Base-by-base conservation (phyloP, 2,888 invertebrate species). In the Plebejus anna region DNA sequence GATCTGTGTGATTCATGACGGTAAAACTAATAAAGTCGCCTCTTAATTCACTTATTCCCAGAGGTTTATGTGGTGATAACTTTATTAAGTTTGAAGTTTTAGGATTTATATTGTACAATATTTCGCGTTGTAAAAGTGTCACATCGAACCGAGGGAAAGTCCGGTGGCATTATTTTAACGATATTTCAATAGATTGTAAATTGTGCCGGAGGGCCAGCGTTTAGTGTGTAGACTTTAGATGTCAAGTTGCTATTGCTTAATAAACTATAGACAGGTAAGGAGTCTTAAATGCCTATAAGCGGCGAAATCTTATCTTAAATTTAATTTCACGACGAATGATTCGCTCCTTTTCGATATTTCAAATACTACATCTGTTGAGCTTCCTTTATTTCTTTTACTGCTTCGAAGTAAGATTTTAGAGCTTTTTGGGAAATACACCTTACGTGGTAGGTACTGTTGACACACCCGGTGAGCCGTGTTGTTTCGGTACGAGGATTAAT, bases 401-500 rank as follows among this genome's bases (percentile, higher is more conserved):
- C 42, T 42, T 42, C 42, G 9, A 16, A 16, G 55, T 6, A 59
- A 59, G 22, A 22, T 22, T 66, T 36, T 32, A 4, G 32, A 13
- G 13, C 36, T 66, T 66, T 32, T 32, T 13, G 2, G 32, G 13
- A 51, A 16, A 66, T 32, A 32, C 66, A 36, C 66, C 13, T 66
- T 79, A 82, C 76, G 79, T 77, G 77, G 77, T 76, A 75, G 77
- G 77, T 76, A 75, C 75, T 79, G 77, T 80, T 79, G 78, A 77
- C 78, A 79, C 78, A 79, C 77, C 75, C 78, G 78, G 79, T 78
- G 80, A 78, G 79, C 77, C 81, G 80, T 79, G 76, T 78, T 82
- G 81, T 80, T 80, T 80, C 79, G 79, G 79, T 88, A 90, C 88
- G 84, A 87, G 89, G 90, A 93, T 93, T 94, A 94, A 93, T 93